These are phyloP conservation scores for Macrostomum lignano DNA, from an alignment of 1,140 invertebrate species.

Conservation along the genomic window DNA sequence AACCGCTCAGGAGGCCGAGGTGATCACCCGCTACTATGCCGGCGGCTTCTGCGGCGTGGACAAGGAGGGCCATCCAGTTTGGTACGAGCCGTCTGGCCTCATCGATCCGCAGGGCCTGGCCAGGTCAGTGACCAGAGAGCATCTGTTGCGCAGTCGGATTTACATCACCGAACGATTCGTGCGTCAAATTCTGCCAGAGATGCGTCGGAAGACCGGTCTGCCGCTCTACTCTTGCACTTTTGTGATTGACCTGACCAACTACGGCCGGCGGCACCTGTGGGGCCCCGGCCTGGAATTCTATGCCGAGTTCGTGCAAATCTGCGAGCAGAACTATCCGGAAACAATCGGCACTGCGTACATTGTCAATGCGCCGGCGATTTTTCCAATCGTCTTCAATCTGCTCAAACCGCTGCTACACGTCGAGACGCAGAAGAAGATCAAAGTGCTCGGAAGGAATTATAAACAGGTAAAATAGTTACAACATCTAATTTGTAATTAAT, in stretches of 20 bases:
- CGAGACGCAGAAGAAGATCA: constrained; percentile 52
- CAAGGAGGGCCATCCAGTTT: constrained; percentile 1
- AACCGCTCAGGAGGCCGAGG: too few relatives aligned
- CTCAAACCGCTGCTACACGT: constrained; percentile 58
- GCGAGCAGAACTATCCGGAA: constrained; percentile 33
- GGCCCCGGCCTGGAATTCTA: constrained; percentile 45
- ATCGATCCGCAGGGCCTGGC: constrained; percentile 1
- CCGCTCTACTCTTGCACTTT: constrained; percentile 34
- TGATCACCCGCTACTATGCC: background rate
- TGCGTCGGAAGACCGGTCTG: constrained; percentile 31
- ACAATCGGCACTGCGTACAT: constrained; percentile 48
- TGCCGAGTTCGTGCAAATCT: constrained; percentile 39
- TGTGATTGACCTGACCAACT: constrained; percentile 52
- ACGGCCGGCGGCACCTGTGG: constrained; percentile 53
- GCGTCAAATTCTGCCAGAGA: constrained; percentile 23
- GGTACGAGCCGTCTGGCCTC: background rate
- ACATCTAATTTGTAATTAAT: too few relatives aligned
- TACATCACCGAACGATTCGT: background rate
- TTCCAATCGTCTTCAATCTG: constrained; percentile 49
- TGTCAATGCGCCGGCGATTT: constrained; percentile 49
- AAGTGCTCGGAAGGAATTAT: constrained; percentile 49
- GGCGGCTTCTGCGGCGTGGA: constrained; percentile 1
- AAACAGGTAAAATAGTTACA: constrained; percentile 38
- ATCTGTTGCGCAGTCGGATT: background rate
- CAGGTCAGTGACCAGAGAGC: background rate